Base-by-base conservation (phyloP, 1,140 invertebrate genomes). In the Drosophila lini region DNA sequence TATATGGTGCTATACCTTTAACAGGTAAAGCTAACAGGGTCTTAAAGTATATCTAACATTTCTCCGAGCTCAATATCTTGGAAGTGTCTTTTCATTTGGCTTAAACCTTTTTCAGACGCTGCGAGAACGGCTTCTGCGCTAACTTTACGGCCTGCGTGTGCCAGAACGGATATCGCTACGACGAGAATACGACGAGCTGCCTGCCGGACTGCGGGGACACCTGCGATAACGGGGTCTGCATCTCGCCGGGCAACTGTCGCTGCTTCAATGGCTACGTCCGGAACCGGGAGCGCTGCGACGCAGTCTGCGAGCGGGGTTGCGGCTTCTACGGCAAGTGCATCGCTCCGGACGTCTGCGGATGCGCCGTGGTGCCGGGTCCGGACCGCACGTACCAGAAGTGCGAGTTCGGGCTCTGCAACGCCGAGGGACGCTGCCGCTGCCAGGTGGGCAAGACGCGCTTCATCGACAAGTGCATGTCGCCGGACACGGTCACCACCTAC, bases 231-330 rank as follows among this genome's bases (percentile, higher is more conserved):
- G 94, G 94, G 0, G 85, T 93, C 0, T 94, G 94, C 67, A 90
- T 93, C 4, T 92, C 92, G 0, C 93, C 93, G 0, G 85, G 91
- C 0, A 78, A 92, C 3, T 95, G 96, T 77, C 92, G 93, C 1
- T 96, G 96, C 85, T 94, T 94, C 59, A 92, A 93, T 25, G 96
- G 96, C 0, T 93, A 91, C 40, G 57, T 71, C 13, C 71, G 80
- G 22, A 91, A 91, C 67, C 69, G 75, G 11, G 69, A 75, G 50
- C 82, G 81, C 7, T 93, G 84, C 57, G 83, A 84, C 15, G 84
- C 90, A 0, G 74, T 91, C 31, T 92, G 92, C 55, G 80, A 82
- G 7, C 73, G 63, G 0, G 91, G 88, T 7, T 92, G 91, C 7
- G 91, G 91, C 16, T 91, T 77, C 52, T 92, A 92, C 53, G 91